Percentiles rank a stretch among this genome's conserved stretches.
These are phyloP conservation scores for Macrostomum lignano DNA, from an alignment of 1,140 invertebrate genomes.

Conservation along the genomic window DNA sequence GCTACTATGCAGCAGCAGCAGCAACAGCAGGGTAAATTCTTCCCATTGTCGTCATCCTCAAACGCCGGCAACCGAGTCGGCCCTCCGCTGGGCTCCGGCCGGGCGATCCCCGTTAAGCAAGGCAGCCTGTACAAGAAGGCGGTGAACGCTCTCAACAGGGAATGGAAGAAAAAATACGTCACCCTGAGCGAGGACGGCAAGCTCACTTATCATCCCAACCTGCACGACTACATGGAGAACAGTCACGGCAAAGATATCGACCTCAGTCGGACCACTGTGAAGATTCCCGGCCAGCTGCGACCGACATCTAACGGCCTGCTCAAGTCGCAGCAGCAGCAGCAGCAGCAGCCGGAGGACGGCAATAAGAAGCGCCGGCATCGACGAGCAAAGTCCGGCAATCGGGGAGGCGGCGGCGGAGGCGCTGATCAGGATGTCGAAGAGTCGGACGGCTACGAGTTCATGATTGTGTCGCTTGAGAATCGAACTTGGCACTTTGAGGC, in stretches of 20 bases:
- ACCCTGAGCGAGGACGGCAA: constrained; percentile 68
- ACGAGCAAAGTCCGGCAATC: too few relatives aligned
- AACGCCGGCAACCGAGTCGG: constrained; percentile 6
- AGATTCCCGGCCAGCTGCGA: constrained; percentile 88
- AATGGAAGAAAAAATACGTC: constrained; percentile 97
- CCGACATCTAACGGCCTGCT: too few relatives aligned
- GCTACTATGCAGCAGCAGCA: neutral
- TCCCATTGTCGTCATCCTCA: too few relatives aligned
- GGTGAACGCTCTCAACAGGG: constrained; percentile 72
- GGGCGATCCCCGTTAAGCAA: constrained; percentile 79
- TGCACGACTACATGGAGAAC: constrained; percentile 93
- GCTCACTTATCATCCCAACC: constrained; percentile 72
- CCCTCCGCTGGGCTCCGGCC: constrained; percentile 65
- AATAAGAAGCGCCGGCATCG: too few relatives aligned
- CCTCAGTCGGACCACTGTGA: constrained; percentile 75
- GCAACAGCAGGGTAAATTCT: constrained; percentile 5
- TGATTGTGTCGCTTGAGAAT: constrained; percentile 72
- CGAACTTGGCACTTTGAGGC: constrained; percentile 95
- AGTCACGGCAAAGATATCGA: constrained; percentile 82
- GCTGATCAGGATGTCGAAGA: too few relatives aligned
- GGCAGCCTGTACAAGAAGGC: constrained; percentile 58
- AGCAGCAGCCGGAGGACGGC: too few relatives aligned
- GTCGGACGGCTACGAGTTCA: too few relatives aligned
- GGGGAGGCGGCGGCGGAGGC: too few relatives aligned
- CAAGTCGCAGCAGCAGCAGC: too few relatives aligned